These are phyloP conservation scores for Enoplosus armatus DNA, from an alignment of 2,797 vertebrate species.

Conservation along the genomic window DNA sequence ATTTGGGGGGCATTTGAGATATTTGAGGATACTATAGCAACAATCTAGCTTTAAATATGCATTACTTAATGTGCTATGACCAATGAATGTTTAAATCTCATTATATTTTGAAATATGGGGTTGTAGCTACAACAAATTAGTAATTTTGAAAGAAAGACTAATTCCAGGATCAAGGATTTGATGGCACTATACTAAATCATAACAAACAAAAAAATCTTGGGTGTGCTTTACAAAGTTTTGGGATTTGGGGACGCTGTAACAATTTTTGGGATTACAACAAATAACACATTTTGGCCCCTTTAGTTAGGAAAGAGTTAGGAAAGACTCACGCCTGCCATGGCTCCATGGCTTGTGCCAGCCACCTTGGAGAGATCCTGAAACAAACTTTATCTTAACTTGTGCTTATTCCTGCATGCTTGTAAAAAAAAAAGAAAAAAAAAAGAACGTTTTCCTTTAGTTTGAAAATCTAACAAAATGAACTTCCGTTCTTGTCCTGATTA, in stretches of 20 bases:
- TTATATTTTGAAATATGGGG: background rate
- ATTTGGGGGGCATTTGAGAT: background rate
- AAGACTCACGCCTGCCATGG: no score
- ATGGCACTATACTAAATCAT: background rate
- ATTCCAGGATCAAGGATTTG: background rate
- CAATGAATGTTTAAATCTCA: background rate
- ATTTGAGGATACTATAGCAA: background rate
- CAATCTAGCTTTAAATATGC: background rate
- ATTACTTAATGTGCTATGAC: background rate
- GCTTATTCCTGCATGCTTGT: background rate
- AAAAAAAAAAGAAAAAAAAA: background rate
- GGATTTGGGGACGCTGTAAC: background rate
- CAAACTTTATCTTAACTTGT: background rate
- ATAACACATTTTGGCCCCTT: background rate
- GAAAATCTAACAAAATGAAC: constrained; percentile 3
- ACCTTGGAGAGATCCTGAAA: background rate
- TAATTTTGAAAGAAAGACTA: background rate
- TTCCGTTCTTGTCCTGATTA: constrained; percentile 21
- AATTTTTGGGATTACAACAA: background rate
- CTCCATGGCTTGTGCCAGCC: background rate
- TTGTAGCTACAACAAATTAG: background rate
- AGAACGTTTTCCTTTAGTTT: constrained; percentile 61
- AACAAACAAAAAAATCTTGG: background rate
- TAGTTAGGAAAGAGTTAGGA: background rate
- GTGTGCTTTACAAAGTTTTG: background rate